Evolutionary conservation across 1,140 invertebrate genomes (phyloP), one percentile per base, ranked within the genome.

Genomic region (Lepidurus couesii): DNA sequence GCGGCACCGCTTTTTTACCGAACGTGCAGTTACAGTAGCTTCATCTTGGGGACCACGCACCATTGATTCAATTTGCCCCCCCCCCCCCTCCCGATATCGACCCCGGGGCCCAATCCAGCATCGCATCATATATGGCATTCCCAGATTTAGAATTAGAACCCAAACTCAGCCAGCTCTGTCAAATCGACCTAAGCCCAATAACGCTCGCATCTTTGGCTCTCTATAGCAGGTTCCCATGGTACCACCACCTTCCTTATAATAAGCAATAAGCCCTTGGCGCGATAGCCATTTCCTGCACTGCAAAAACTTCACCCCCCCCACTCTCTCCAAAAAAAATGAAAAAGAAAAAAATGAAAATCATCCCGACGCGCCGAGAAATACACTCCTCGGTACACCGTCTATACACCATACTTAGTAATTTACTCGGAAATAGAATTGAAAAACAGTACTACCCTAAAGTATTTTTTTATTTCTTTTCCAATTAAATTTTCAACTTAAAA

Each of bases 41-140:
- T 65, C 53, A 65, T 65, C 53, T 65, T 65, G 53, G n/a, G 45
- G 53, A 65, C 53, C 53, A 65, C 53, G 53, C 53, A 65, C 53
- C 53, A 65, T 65, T 65, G 53, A 65, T 65, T 65, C 53, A 65
- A 65, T 65, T 65, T 65, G 53, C 53, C 34, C 34, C 34, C 34
- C 34, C 26, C 26, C 26, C 26, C 34, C 34, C 34, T 65, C 4
- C 16, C 53, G 53, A 65, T 65, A 65, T 65, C 53, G 53, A 65
- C 53, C 53, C 21, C 53, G n/a, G 53, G 53, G 53, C 21, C 53
- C 53, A 65, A 65, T 65, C 53, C 53, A 65, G 53, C 53, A 65
- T 65, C 53, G 1, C 53, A 11, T 65, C 53, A 65, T 65, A 65
- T 65, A 65, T 65, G 53, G 53, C 53, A 65, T 65, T 65, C 21